Percentiles rank a stretch among this genome's conserved stretches.
These are phyloP conservation scores for Gadus macrocephalus DNA, from an alignment of 2,113 vertebrate genomes.

Conservation along the genomic window DNA sequence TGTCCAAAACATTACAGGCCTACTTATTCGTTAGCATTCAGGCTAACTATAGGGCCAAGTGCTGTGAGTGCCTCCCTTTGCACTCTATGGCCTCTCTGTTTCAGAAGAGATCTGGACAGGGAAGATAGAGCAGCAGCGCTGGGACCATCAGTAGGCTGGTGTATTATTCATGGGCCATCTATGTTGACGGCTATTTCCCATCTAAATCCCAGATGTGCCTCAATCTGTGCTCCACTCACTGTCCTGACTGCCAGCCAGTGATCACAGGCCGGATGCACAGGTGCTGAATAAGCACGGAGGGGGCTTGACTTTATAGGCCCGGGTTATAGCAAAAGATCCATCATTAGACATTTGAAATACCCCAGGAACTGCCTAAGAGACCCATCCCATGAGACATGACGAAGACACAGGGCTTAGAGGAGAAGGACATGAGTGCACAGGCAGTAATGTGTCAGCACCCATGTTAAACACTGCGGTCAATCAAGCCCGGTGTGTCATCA, in stretches of 20 bases:
- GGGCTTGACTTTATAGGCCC: constrained; percentile 61
- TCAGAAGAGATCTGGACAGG: constrained; percentile 2
- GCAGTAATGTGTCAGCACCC: constrained; percentile 18
- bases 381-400: constrained; percentile 15
- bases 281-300: constrained; percentile 74
- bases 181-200: constrained; percentile 61
- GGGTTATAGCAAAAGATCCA: constrained; percentile 68
- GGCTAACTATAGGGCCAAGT: too few species aligned
- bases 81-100: too few species aligned
- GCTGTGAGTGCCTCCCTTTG: too few species aligned
- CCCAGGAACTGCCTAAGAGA: constrained; percentile 38
- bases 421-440: constrained; percentile 31
- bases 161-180: constrained; percentile 64
- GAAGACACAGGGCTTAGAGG: constrained; percentile 37
- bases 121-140: constrained; percentile 18
- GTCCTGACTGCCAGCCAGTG: constrained; percentile 69
- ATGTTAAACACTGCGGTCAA: too few species aligned
- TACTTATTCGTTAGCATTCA: too few species aligned
- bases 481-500: too few species aligned
- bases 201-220: constrained; percentile 69
- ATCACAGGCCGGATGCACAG: constrained; percentile 67
- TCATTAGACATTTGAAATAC: constrained; percentile 54
- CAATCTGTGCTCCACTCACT: constrained; percentile 72
- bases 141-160: constrained; percentile 25
- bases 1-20: too few species aligned